Evolutionary conservation across 2,797 vertebrate species (phyloP), one percentile per base, ranked within the genome.

Genomic region (Xenopus petersii): DNA sequence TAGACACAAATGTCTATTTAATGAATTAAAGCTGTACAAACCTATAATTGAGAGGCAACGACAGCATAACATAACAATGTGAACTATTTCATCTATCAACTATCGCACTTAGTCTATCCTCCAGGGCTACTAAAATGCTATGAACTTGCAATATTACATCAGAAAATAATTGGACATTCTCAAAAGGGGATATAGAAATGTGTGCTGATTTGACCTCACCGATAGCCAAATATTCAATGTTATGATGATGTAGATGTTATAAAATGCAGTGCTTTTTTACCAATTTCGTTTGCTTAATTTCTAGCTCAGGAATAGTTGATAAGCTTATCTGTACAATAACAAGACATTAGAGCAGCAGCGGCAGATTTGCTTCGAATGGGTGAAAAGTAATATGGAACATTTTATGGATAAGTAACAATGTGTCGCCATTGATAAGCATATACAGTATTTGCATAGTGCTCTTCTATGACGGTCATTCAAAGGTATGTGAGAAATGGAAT

Each of bases 281-380:
- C 17, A 60, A 13, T 26, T 51, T 12, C 21, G 10, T 10, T 13
- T 36, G 15, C 30, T 63, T 12, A 6, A 33, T 16, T 36, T 63
- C 26, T 47, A 74, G 60, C 46, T 61, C 30, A 62, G 58, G 16
- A 48, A 64, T 33, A 69, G 30, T 24, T 64, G 36, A 75, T 75
- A 64, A 59, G 64, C 36, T 70, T 70, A 75, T 75, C 67, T 64
- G 15, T 59, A 49, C 36, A 70, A 75, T 70, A 69, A 75, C 74
- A 70, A 69, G 46, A 55, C 59, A 67, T 64, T 15, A 58, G 49
- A 60, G 33, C 59, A 70, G 59, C 24, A 63, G 68, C 11, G 11
- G 47, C 66, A 63, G 48, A 75, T 75, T 68, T 62, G 67, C 65
- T 54, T 15, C 46, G 58, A 12, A 51, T 0, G 60, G 73, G 66